Base-by-base conservation (phyloP, 2,113 vertebrate species). In the Halcyon senegalensis region DNA sequence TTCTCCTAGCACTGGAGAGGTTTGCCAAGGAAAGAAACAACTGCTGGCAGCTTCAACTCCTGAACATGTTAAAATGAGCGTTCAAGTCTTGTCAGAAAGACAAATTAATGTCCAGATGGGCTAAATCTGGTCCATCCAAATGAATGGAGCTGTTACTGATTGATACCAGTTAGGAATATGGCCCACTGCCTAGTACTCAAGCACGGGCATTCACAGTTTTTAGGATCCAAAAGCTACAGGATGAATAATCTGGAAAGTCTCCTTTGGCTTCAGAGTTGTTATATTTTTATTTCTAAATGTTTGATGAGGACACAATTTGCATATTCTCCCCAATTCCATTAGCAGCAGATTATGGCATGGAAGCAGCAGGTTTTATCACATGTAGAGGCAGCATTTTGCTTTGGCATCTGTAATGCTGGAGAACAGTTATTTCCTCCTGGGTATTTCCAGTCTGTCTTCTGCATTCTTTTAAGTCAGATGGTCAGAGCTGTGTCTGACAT, bases 1-100 rank as follows among this genome's bases (percentile, higher is more conserved):
- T 95, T 90, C 80, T 82, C 55, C 91, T 80, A 90, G 79, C 64
- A 77, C 55, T 16, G 31, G n/a, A 68, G 86, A 79, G n/a, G 56
- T 92, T 96, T 94, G 96, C 94, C 92, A 93, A 92, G 58, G 93
- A 89, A 84, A 89, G 81, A 72, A 96, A 91, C 73, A 81, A 92
- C 89, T 95, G 80, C 88, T 96, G 86, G 86, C 95, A 96, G 92
- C 62, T 66, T 72, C 78, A 46, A 11, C 69, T 62, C 89, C 90
- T 43, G 58, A 96, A 68, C 66, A 55, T 13, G 74, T 92, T 77
- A 94, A 91, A 96, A 88, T 82, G 78, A 94, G 70, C 1, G 2
- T 70, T 94, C 89, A 66, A 19, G 69, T 59, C 77, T 58, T 94
- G 89, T 94, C 91, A 91, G 84, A 84, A 79, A 89, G 87, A 76